phyloP scores from a whole-genome alignment of 2,888 invertebrate genomes.

The Orchesella flavescens region DNA sequence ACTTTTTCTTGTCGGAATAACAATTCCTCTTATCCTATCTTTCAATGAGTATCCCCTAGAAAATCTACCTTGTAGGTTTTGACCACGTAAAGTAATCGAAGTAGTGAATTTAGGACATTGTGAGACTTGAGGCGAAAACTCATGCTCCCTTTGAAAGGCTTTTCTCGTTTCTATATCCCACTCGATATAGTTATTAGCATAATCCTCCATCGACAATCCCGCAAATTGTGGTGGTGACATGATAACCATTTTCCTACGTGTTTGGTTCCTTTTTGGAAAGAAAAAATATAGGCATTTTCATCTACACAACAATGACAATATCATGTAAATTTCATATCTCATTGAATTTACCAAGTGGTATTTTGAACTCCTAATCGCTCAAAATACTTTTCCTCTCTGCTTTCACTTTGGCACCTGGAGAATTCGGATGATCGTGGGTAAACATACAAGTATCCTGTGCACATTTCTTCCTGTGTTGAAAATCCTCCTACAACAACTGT shows the following conservation, averaged over 20 bases:
- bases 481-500: constrained; percentile 34
- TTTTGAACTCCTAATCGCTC: constrained; percentile 1
- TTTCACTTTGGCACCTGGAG: background rate
- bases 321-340: no score
- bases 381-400: background rate
- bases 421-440: constrained; percentile 20
- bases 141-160: constrained; percentile 10
- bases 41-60: no score
- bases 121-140: no score
- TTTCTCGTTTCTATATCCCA: constrained; percentile 8
- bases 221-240: background rate
- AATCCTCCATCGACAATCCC: background rate
- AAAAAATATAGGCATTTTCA: no score
- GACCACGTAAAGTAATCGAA: no score
- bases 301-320: no score
- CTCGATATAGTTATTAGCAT: background rate
- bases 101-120: no score
- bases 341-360: background rate
- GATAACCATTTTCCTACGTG: background rate
- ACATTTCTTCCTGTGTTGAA: constrained; percentile 31
- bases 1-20: no score
- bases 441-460: constrained; percentile 17
- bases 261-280: background rate
- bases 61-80: no score
- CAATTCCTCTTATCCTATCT: no score